Percentiles rank a stretch among this genome's conserved stretches.
Conservation (phyloP, 2,888 invertebrate genomes). For the Clunio marinus region DNA sequence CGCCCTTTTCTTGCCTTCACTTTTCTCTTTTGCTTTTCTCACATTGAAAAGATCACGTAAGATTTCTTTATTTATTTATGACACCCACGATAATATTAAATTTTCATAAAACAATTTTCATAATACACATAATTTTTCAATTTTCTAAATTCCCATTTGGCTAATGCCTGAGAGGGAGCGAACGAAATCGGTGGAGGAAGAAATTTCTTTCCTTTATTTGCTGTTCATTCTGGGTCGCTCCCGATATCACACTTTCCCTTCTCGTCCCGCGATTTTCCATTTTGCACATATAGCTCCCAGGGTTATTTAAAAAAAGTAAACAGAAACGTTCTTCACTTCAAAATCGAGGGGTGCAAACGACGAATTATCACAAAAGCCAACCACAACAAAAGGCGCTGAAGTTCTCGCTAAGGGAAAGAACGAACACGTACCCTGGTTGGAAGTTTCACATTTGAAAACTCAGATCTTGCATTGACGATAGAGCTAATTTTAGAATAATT, state of each 20-base stretch:
- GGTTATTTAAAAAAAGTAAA: conserved; percentile 14
- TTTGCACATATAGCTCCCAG: neutral
- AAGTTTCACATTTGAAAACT: neutral
- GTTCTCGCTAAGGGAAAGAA: conserved; percentile 16
- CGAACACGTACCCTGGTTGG: conserved; percentile 6
- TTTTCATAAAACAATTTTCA: conserved; percentile 39
- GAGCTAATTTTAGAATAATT: conserved; percentile 34
- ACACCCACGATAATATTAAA: conserved; percentile 39
- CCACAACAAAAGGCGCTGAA: conserved; percentile 35
- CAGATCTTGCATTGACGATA: conserved; percentile 1
- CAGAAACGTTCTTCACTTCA: conserved; percentile 14
- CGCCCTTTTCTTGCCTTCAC: neutral
- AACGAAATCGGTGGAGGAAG: conserved; percentile 14
- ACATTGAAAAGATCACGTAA: conserved; percentile 32
- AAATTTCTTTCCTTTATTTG: conserved; percentile 16
- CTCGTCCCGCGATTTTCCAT: neutral
- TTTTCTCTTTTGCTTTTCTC: neutral
- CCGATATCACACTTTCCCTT: neutral
- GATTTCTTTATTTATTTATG: conserved; percentile 39
- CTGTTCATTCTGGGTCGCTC: conserved; percentile 10
- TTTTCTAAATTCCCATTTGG: conserved; percentile 39
- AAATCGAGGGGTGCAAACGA: neutral
- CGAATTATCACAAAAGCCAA: conserved; percentile 1
- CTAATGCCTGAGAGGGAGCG: neutral
- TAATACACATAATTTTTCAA: conserved; percentile 40